phyloP scores from a whole-genome alignment of 2,888 invertebrate species.

The Drosophila kokeensis region DNA sequence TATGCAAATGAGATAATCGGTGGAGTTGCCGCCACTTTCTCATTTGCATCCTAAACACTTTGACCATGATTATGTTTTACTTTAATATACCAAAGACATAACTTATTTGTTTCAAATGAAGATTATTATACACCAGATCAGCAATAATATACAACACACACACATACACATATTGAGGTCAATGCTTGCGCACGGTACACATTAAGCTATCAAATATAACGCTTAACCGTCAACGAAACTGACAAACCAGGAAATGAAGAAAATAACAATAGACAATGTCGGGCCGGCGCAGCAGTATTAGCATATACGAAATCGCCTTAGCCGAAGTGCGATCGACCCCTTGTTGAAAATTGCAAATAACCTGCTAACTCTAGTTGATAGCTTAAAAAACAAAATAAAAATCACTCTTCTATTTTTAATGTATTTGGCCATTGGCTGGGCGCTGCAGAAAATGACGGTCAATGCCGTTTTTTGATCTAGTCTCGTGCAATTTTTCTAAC shows the following conservation, averaged over 20 bases:
- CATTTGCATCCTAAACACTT: not conserved
- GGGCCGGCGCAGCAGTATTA: conserved; percentile 44
- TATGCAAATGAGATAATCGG: not conserved
- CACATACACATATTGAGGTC: conserved; percentile 54
- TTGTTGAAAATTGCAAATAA: conserved; percentile 69
- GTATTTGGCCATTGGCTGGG: conserved; percentile 36
- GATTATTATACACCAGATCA: conserved; percentile 16
- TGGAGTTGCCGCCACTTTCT: not conserved
- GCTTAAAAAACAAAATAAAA: conserved; percentile 23
- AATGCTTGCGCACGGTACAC: conserved; percentile 61
- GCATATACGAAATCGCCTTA: conserved; percentile 44
- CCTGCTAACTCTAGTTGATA: conserved; percentile 50
- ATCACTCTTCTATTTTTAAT: conserved; percentile 57
- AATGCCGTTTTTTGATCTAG: conserved; percentile 81
- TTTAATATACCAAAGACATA: conserved; percentile 5
- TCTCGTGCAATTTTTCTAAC: conserved; percentile 56
- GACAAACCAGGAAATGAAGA: conserved; percentile 71
- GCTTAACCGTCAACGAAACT: conserved; percentile 50
- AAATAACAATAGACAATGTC: conserved; percentile 62
- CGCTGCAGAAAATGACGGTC: conserved; percentile 63
- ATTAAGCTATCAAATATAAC: conserved; percentile 61
- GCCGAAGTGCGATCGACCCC: conserved; percentile 57
- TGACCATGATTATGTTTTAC: not conserved
- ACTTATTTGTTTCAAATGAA: conserved; percentile 16
- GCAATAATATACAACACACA: conserved; percentile 20